phyloP scores from a whole-genome alignment of 2,797 vertebrate genomes.

The Anguilla megastoma region DNA sequence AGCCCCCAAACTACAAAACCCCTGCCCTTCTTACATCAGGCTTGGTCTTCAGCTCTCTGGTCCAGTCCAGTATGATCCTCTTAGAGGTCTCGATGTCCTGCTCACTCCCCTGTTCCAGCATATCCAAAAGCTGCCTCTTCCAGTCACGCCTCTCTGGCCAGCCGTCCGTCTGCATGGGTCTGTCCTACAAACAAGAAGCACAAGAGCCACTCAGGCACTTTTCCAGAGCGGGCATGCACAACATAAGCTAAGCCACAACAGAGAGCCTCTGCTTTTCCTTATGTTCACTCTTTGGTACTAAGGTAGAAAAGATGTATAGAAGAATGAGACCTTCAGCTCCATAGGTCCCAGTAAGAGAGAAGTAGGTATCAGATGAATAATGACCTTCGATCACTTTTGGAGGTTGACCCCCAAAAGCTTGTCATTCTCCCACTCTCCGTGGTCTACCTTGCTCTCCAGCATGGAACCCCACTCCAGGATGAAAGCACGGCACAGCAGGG shows the following conservation, averaged over 20 bases:
- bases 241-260: not conserved
- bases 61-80: constrained; percentile 75
- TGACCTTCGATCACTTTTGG: not conserved
- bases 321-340: not conserved
- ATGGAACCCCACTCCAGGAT: constrained; percentile 70
- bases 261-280: not conserved
- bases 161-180: constrained; percentile 49
- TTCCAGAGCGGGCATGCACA: not conserved
- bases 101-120: constrained; percentile 69
- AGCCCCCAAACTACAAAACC: not conserved
- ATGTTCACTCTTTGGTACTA: not conserved
- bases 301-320: not conserved
- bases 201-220: not conserved
- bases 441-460: constrained; percentile 67
- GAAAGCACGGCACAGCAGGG: constrained; percentile 66
- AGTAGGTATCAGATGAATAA: not conserved
- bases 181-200: constrained; percentile 50
- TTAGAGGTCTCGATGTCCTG: constrained; percentile 68
- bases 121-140: constrained; percentile 66
- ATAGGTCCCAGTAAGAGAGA: not conserved
- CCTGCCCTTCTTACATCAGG: constrained; percentile 58
- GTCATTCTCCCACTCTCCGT: constrained; percentile 27
- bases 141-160: constrained; percentile 65
- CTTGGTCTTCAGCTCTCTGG: constrained; percentile 62
- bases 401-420: not conserved